Conservation (phyloP, 2,888 invertebrate genomes). For the Macrosoma leucophasiata region DNA sequence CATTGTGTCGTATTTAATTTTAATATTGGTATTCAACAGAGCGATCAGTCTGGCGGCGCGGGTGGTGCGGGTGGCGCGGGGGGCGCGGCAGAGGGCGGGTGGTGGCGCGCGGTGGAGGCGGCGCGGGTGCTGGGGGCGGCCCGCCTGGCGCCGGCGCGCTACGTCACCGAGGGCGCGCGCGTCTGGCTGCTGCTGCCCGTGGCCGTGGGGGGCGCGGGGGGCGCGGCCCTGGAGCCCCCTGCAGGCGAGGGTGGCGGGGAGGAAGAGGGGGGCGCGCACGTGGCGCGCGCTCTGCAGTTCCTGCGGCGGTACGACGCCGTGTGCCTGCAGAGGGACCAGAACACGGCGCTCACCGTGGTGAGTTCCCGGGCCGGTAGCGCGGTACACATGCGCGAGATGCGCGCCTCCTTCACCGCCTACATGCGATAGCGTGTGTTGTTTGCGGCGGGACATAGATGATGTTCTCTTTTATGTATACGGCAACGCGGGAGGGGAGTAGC, state of each 20-base stretch:
- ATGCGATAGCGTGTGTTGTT: slow-evolving; percentile 6
- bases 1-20: too few relatives aligned
- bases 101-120: slow-evolving; percentile 79
- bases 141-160: slow-evolving; percentile 93
- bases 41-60: too few relatives aligned
- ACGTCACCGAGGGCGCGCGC: slow-evolving; percentile 94
- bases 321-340: slow-evolving; percentile 85
- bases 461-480: too few relatives aligned
- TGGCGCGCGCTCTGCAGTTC: slow-evolving; percentile 73
- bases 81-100: slow-evolving; percentile 8
- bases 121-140: slow-evolving; percentile 90
- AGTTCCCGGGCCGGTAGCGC: too few relatives aligned
- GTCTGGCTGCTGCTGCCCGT: slow-evolving; percentile 86
- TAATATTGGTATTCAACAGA: too few relatives aligned
- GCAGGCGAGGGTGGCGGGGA: slow-evolving; percentile 44
- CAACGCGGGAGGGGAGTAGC: too few relatives aligned
- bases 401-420: background rate
- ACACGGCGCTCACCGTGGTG: slow-evolving; percentile 85
- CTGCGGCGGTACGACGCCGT: slow-evolving; percentile 82
- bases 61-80: slow-evolving; percentile 75
- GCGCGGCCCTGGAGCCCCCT: slow-evolving; percentile 50
- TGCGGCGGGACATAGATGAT: too few relatives aligned
- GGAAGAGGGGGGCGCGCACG: slow-evolving; percentile 42
- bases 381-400: too few relatives aligned
- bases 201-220: slow-evolving; percentile 44